These are phyloP conservation scores for Ceratina calcarata DNA, from an alignment of 1,140 invertebrate species.

Conservation along the genomic window DNA sequence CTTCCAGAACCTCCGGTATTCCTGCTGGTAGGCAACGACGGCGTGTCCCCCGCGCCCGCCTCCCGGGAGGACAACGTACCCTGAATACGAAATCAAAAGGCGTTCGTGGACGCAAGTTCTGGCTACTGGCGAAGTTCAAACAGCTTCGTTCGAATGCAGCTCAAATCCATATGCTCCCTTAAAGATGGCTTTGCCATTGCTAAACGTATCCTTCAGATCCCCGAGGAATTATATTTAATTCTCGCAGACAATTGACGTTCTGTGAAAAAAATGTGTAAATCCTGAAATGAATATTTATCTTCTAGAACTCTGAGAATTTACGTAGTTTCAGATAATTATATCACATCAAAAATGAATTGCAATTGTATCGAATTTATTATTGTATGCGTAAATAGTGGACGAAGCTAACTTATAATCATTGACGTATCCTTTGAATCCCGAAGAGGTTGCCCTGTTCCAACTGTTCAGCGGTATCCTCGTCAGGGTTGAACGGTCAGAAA, in stretches of 20 bases:
- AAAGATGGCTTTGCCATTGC: slow-evolving; percentile 13
- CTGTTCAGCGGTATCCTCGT: not conserved
- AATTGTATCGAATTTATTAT: no score
- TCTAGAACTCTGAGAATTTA: no score
- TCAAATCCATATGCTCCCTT: slow-evolving; percentile 1
- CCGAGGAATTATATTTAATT: not conserved
- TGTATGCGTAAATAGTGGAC: no score
- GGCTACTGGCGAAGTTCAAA: slow-evolving; percentile 43
- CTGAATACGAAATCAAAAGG: slow-evolving; percentile 70
- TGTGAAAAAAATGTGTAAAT: no score
- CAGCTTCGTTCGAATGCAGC: slow-evolving; percentile 18
- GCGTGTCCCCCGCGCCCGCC: slow-evolving; percentile 13
- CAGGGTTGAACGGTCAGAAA: slow-evolving; percentile 11
- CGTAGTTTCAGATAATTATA: no score
- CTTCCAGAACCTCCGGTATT: slow-evolving; percentile 63
- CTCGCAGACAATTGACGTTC: no score
- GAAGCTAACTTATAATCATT: no score
- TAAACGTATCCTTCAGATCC: not conserved
- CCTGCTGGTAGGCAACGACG: slow-evolving; percentile 50
- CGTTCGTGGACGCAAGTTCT: slow-evolving; percentile 37
- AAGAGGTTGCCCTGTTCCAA: not conserved
- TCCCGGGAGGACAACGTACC: slow-evolving; percentile 48
- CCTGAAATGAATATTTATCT: no score
- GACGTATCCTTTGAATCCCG: no score
- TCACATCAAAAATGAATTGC: no score